A percentile compares a stretch with the other conserved stretches of the same genome.
Evolutionary conservation across 2,113 vertebrate genomes (phyloP).

Genomic region (Phylloscopus trochiloides): DNA sequence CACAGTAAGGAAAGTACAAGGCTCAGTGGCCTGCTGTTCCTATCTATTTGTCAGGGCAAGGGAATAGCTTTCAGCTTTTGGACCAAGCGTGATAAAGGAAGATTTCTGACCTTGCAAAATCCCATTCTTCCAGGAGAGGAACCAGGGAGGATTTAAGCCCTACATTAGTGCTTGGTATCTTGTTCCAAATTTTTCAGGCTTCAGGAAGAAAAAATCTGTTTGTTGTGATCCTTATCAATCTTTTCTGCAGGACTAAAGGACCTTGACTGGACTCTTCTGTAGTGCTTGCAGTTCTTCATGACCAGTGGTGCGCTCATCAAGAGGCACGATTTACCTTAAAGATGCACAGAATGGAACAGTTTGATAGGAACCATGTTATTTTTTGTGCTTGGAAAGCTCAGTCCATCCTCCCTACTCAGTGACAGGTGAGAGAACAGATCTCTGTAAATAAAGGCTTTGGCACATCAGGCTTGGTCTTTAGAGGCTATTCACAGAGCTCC

Average conservation of each 20-base stretch:
- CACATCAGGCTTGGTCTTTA: slow-evolving; percentile 2
- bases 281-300: background rate
- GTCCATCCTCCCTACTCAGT: background rate
- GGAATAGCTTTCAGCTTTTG: background rate
- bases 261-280: background rate
- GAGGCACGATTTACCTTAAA: background rate
- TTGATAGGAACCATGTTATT: background rate
- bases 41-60: background rate
- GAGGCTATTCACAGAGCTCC: background rate
- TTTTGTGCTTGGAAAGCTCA: background rate
- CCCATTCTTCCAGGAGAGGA: background rate
- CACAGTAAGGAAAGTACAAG: background rate
- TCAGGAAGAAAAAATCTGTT: background rate
- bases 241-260: background rate
- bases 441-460: slow-evolving; percentile 1
- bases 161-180: background rate
- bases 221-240: background rate
- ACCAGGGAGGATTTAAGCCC: background rate
- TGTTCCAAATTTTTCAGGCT: background rate
- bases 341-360: background rate
- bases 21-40: background rate
- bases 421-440: background rate
- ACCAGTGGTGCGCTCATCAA: accelerated
- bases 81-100: background rate
- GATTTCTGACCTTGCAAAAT: background rate